A percentile compares a stretch with the other conserved stretches of the same genome.
Evolutionary conservation across 2,888 invertebrate genomes (phyloP).

Genomic region (Pterostichus niger): DNA sequence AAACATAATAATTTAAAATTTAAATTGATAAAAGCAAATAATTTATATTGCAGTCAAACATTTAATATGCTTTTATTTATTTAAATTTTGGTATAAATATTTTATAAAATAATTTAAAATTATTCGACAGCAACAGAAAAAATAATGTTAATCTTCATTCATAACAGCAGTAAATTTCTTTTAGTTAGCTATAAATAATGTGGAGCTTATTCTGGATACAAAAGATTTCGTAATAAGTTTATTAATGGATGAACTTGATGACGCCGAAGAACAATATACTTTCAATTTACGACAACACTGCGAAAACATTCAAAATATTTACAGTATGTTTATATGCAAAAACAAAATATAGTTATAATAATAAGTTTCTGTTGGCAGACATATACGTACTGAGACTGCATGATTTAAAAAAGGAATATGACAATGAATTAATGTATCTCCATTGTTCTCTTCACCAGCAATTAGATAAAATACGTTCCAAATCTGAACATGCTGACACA

Average conservation of each 20-base stretch:
- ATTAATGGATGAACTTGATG: slow-evolving; percentile 54
- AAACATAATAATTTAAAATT: too few relatives aligned
- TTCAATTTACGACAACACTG: slow-evolving; percentile 35
- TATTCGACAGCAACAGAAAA: neutral
- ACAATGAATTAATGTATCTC: slow-evolving; percentile 11
- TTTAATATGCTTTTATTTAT: too few relatives aligned
- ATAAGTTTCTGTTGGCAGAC: neutral
- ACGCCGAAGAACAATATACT: slow-evolving; percentile 43
- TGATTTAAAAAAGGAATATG: slow-evolving; percentile 41
- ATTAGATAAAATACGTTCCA: neutral
- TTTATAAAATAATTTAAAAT: too few relatives aligned
- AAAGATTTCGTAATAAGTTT: slow-evolving; percentile 65
- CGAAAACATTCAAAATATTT: slow-evolving; percentile 32
- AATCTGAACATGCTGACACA: neutral
- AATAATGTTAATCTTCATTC: too few relatives aligned
- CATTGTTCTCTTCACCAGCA: neutral
- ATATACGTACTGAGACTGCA: slow-evolving; percentile 16
- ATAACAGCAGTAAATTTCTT: too few relatives aligned
- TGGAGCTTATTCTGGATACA: slow-evolving; percentile 16
- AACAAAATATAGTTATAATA: neutral
- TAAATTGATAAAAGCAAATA: too few relatives aligned
- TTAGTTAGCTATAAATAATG: slow-evolving; percentile 24
- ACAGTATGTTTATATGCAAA: slow-evolving; percentile 14
- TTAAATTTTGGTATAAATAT: too few relatives aligned
- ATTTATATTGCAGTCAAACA: too few relatives aligned